phyloP scores from a whole-genome alignment of 2,888 invertebrate species.

The Polia nebulosa region DNA sequence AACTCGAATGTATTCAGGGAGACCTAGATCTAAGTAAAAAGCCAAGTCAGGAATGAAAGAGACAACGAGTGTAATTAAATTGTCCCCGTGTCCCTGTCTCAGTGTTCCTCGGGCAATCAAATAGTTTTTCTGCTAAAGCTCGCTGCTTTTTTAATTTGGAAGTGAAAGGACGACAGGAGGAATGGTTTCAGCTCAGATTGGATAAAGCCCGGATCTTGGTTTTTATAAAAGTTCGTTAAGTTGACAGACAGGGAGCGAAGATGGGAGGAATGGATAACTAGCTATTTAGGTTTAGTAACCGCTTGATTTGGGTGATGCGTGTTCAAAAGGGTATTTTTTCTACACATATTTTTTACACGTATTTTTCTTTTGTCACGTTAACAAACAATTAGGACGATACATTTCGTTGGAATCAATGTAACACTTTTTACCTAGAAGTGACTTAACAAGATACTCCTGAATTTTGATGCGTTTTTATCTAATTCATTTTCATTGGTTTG shows the following conservation, averaged over 20 bases:
- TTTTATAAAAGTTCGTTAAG: constrained; percentile 57
- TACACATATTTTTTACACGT: too few relatives aligned
- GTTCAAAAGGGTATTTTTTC: too few relatives aligned
- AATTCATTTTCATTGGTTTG: too few relatives aligned
- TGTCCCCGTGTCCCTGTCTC: constrained; percentile 78
- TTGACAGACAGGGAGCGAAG: constrained; percentile 41
- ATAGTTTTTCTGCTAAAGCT: constrained; percentile 80
- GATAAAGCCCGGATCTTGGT: constrained; percentile 61
- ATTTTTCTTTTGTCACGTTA: too few relatives aligned
- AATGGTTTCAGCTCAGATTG: constrained; percentile 66
- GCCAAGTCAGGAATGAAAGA: constrained; percentile 78
- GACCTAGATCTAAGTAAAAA: constrained; percentile 72
- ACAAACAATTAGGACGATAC: too few relatives aligned
- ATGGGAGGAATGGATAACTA: constrained; percentile 24
- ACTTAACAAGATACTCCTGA: too few relatives aligned
- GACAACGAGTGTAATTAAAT: constrained; percentile 85
- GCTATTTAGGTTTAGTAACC: background rate
- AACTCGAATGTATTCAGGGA: constrained; percentile 76
- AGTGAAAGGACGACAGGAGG: constrained; percentile 66
- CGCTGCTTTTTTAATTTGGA: constrained; percentile 74
- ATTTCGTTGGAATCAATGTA: too few relatives aligned
- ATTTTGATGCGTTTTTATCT: too few relatives aligned
- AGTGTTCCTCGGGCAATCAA: constrained; percentile 77
- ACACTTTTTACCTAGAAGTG: too few relatives aligned
- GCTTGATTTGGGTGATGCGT: constrained; percentile 2